A percentile compares a stretch with the other conserved stretches of the same genome.
These are phyloP conservation scores for Hoplostethus atlanticus DNA, from an alignment of 2,797 vertebrate genomes.

Conservation along the genomic window DNA sequence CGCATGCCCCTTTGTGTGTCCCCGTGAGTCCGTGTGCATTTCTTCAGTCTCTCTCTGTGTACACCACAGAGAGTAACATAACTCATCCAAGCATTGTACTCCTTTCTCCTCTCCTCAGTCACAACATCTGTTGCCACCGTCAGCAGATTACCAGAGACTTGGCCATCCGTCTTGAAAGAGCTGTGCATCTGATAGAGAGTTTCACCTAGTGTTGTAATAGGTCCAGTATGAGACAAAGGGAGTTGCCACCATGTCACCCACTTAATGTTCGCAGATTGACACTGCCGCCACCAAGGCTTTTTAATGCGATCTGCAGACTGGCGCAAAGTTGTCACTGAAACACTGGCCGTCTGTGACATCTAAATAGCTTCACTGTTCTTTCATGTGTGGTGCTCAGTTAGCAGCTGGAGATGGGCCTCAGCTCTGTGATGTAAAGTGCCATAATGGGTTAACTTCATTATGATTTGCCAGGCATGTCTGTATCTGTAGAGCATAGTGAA, in stretches of 20 bases:
- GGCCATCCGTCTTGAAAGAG: slow-evolving; percentile 36
- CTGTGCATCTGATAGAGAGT: slow-evolving; percentile 18
- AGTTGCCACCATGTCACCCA: slow-evolving; percentile 55
- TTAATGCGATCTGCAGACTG: slow-evolving; percentile 57
- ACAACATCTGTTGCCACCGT: slow-evolving; percentile 53
- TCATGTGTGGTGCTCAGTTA: slow-evolving; percentile 14
- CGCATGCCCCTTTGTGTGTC: background rate
- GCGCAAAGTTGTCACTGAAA: slow-evolving; percentile 47
- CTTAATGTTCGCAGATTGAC: slow-evolving; percentile 30
- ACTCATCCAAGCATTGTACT: slow-evolving; percentile 23
- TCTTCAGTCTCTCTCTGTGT: slow-evolving; percentile 8
- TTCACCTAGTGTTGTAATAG: slow-evolving; percentile 20
- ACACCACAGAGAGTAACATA: slow-evolving; percentile 10
- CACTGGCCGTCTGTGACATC: slow-evolving; percentile 63
- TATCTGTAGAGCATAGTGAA: slow-evolving; percentile 58
- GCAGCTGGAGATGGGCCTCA: slow-evolving; percentile 53
- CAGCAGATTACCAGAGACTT: slow-evolving; percentile 46
- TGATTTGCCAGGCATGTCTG: slow-evolving; percentile 52
- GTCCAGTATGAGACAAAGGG: slow-evolving; percentile 57
- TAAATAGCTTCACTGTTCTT: slow-evolving; percentile 68
- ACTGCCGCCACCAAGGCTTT: slow-evolving; percentile 41
- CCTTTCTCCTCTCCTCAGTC: slow-evolving; percentile 16
- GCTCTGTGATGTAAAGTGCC: slow-evolving; percentile 40
- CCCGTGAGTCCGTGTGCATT: background rate
- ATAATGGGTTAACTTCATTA: slow-evolving; percentile 71